Conservation (phyloP, 2,888 invertebrate genomes). For the Xanthia togata region DNA sequence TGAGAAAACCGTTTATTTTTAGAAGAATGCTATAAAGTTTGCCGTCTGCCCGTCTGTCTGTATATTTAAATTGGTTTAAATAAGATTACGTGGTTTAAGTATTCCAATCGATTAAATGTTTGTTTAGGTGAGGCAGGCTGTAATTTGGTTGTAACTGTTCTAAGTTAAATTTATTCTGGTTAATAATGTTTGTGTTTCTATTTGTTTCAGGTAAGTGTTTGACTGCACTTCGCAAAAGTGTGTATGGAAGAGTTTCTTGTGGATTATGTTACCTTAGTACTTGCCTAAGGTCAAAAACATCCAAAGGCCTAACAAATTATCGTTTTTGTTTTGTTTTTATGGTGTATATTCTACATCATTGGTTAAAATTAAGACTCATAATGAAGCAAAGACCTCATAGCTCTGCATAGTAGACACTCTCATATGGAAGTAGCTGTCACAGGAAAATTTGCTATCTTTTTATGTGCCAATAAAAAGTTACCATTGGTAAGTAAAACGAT, state of each 20-base stretch:
- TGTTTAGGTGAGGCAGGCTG: slow-evolving; percentile 21
- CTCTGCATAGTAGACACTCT: no score
- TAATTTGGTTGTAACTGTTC: slow-evolving; percentile 7
- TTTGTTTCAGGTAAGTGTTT: slow-evolving; percentile 37
- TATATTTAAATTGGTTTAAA: slow-evolving; percentile 33
- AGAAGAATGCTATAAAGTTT: slow-evolving; percentile 35
- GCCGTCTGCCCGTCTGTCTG: slow-evolving; percentile 43
- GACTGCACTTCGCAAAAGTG: neutral
- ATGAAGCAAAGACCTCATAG: no score
- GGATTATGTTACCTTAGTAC: neutral
- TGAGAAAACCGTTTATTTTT: slow-evolving; percentile 46
- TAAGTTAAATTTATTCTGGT: slow-evolving; percentile 11
- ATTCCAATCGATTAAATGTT: slow-evolving; percentile 37
- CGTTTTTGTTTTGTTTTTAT: no score
- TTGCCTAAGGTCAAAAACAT: neutral
- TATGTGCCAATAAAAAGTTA: no score
- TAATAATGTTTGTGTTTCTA: slow-evolving; percentile 15
- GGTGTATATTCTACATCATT: no score
- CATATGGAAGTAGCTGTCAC: no score
- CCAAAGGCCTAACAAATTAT: no score
- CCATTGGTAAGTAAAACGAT: no score
- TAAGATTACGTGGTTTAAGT: slow-evolving; percentile 27
- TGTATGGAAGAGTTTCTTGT: neutral
- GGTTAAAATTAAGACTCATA: no score
- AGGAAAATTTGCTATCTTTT: no score